Evolutionary conservation across 2,888 invertebrate genomes (phyloP), one percentile per base, ranked within the genome.

Genomic region (Habroteleia sp.): DNA sequence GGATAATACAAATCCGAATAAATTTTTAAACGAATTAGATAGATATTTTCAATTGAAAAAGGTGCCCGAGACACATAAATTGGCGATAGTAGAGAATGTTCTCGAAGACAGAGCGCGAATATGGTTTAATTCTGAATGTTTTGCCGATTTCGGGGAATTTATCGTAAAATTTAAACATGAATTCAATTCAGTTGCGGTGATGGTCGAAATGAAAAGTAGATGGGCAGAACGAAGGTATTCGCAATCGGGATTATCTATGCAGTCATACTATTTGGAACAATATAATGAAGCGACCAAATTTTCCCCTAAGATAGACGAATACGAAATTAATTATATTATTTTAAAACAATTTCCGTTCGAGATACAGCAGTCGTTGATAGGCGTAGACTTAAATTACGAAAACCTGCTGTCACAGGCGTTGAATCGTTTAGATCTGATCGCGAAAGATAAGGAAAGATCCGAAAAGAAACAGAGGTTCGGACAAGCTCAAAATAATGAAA

Each of bases 261-360:
- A 74, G 6, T 52, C 68, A 3, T 74, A 25, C 27, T 74, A 46
- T 33, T 68, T 56, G 6, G 1, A 35, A 25, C 37, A 52, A 31
- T 11, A 2, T 10, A 37, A 52, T 8, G 52, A 52, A 14, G 52
- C 52, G 3, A 3, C 3, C 1, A 13, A 11, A 4, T 42, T 56
- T 13, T 11, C 17, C 1, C 56, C 56, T 0, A 25, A 11, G 16
- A 31, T 56, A 42, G 13, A 20, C n/a, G 4, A 17, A 10, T 41
- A 56, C 31, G 41, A 56, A 56, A 56, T 42, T 4, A 56, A 42
- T 20, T 56, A 20, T 20, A 41, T 8, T 0, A 56, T 56, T 8
- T 6, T 42, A n/a, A 41, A 42, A 41, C 56, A 56, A 42, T 31
- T 56, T 10, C 56, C 56, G n/a, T 31, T 31, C 29, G 4, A 56